A percentile compares a stretch with the other conserved stretches of the same genome.
Conservation (phyloP, 2,113 vertebrate species). For the Balaeniceps rex region DNA sequence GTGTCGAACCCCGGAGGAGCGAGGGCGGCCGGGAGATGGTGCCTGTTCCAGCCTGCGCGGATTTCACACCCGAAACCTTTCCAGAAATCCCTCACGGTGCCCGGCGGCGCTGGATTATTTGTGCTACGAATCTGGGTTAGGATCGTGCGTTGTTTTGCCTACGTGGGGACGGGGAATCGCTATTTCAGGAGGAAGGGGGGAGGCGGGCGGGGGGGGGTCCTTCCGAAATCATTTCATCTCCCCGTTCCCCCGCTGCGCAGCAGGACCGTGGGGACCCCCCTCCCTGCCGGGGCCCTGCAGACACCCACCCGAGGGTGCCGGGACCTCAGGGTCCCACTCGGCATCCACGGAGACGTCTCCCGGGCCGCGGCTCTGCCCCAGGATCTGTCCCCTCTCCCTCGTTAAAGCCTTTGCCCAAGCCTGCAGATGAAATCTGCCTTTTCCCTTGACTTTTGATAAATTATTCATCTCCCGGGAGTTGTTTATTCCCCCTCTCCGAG, state of each 20-base stretch:
- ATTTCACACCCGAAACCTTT: neutral
- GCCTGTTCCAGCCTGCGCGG: neutral
- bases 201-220: neutral
- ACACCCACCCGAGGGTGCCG: rapidly evolving
- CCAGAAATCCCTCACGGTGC: neutral
- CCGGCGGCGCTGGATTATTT: neutral
- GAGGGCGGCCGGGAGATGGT: neutral
- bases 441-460: neutral
- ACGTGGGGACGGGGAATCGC: neutral
- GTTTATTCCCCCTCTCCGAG: neutral
- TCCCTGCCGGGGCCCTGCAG: neutral
- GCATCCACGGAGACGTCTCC: rapidly evolving
- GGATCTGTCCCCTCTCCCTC: neutral
- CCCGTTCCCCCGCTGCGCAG: rapidly evolving
- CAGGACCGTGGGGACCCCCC: neutral
- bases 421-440: neutral
- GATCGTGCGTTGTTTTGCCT: neutral
- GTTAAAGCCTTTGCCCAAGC: neutral
- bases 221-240: neutral
- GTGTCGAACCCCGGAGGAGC: rapidly evolving
- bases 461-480: constrained; percentile 11
- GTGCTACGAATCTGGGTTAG: neutral
- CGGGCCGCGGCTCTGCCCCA: neutral
- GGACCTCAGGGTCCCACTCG: neutral
- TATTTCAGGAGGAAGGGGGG: neutral